Conservation (phyloP, 2,888 invertebrate species). For the Hecatera dysodea region DNA sequence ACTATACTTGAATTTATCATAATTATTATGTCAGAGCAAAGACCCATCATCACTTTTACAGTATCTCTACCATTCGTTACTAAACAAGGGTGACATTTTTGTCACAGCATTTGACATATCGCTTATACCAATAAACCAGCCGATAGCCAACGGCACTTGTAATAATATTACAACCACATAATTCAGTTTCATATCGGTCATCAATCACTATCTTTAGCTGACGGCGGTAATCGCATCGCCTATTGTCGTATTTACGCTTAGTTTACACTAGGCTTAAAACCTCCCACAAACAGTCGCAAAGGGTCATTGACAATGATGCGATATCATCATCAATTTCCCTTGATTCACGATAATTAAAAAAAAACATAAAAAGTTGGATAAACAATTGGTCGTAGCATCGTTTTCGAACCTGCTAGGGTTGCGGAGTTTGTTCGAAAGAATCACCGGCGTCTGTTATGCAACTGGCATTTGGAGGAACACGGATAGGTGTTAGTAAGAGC, state of each 20-base stretch:
- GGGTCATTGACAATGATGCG: not conserved
- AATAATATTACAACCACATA: slow-evolving; percentile 40
- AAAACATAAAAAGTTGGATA: too few species aligned
- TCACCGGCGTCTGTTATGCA: too few species aligned
- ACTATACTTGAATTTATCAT: not conserved
- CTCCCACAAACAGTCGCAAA: not conserved
- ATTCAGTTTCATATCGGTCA: slow-evolving; percentile 57
- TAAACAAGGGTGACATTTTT: slow-evolving; percentile 1
- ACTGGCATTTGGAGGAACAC: too few species aligned
- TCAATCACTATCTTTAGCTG: slow-evolving; percentile 59
- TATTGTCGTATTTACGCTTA: slow-evolving; percentile 57
- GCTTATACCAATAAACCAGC: slow-evolving; percentile 27
- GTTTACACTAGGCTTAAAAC: slow-evolving; percentile 51
- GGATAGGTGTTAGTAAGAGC: too few species aligned
- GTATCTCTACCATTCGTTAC: not conserved
- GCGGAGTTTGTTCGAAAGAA: too few species aligned
- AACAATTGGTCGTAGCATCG: not conserved
- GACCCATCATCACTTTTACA: not conserved
- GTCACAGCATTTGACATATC: slow-evolving; percentile 27
- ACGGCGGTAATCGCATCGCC: slow-evolving; percentile 50
- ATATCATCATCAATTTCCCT: too few species aligned
- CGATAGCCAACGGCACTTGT: slow-evolving; percentile 34
- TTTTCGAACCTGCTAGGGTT: too few species aligned
- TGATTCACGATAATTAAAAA: too few species aligned
- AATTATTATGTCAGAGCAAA: not conserved